These are phyloP conservation scores for Lepidurus packardi DNA, from an alignment of 1,140 invertebrate species.

Conservation along the genomic window DNA sequence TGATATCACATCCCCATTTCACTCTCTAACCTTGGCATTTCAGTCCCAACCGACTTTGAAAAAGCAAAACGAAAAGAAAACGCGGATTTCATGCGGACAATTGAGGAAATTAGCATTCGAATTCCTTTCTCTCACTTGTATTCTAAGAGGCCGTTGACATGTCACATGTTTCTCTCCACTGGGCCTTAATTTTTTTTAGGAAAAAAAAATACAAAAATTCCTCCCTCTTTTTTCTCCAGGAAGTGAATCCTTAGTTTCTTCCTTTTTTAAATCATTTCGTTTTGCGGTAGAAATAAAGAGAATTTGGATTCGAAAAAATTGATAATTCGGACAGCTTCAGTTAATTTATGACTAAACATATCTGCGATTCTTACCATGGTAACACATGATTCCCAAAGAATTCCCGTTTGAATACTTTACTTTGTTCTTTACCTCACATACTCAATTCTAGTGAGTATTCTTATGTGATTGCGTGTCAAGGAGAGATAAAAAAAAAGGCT, in stretches of 20 bases:
- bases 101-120: not conserved
- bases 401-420: too few relatives aligned
- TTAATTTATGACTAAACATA: too few relatives aligned
- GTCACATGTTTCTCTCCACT: not conserved
- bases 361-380: too few relatives aligned
- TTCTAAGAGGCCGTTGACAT: not conserved
- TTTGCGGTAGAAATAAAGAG: not conserved
- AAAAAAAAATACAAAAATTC: too few relatives aligned
- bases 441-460: too few relatives aligned
- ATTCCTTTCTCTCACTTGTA: not conserved
- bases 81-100: not conserved
- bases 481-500: not conserved
- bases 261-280: not conserved
- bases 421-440: too few relatives aligned
- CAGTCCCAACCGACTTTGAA: not conserved
- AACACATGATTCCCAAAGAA: too few relatives aligned
- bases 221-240: too few relatives aligned
- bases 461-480: not conserved
- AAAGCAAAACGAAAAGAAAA: not conserved
- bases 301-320: too few relatives aligned
- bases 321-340: too few relatives aligned
- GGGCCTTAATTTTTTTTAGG: not conserved
- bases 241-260: not conserved
- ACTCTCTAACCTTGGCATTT: not conserved
- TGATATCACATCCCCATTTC: conserved; percentile 3